Conservation (phyloP, 2,797 vertebrate species). For the Lagocephalus sceleratus region DNA sequence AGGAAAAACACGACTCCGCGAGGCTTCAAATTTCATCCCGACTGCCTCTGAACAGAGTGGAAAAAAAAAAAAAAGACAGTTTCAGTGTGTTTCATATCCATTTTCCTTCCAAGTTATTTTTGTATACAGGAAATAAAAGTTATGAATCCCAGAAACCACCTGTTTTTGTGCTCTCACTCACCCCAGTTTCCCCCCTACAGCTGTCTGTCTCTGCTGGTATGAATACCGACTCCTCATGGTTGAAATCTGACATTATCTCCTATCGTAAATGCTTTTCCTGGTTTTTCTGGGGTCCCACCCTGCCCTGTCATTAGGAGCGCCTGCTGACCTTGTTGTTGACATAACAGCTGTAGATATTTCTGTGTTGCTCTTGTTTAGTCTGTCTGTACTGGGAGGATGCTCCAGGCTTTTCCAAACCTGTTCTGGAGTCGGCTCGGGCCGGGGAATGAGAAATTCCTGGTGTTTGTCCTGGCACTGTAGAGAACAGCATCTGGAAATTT, state of each 20-base stretch:
- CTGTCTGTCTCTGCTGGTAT: conserved; percentile 25
- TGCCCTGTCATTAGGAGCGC: conserved; percentile 46
- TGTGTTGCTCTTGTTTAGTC: conserved; percentile 55
- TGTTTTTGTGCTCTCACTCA: conserved; percentile 17
- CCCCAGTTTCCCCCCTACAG: not conserved
- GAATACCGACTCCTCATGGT: conserved; percentile 8
- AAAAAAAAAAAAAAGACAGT: too few relatives aligned
- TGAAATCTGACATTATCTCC: conserved; percentile 32
- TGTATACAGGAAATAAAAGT: not conserved
- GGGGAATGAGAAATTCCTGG: conserved; percentile 46
- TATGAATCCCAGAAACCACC: conserved; percentile 1
- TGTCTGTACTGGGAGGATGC: conserved; percentile 30
- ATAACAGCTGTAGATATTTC: conserved; percentile 45
- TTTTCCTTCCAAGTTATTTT: too few relatives aligned
- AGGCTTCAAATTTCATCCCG: too few relatives aligned
- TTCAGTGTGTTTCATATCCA: too few relatives aligned
- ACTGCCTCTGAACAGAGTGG: too few relatives aligned
- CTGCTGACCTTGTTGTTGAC: conserved; percentile 42
- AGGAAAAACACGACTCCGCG: too few relatives aligned
- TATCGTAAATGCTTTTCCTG: conserved; percentile 28
- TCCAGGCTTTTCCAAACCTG: conserved; percentile 36
- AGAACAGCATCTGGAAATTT: conserved; percentile 34
- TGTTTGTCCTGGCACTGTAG: conserved; percentile 41
- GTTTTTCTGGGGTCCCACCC: conserved; percentile 30
- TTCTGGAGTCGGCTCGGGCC: conserved; percentile 25